Conservation (phyloP, 2,113 vertebrate species). For the Laticauda laticaudata region DNA sequence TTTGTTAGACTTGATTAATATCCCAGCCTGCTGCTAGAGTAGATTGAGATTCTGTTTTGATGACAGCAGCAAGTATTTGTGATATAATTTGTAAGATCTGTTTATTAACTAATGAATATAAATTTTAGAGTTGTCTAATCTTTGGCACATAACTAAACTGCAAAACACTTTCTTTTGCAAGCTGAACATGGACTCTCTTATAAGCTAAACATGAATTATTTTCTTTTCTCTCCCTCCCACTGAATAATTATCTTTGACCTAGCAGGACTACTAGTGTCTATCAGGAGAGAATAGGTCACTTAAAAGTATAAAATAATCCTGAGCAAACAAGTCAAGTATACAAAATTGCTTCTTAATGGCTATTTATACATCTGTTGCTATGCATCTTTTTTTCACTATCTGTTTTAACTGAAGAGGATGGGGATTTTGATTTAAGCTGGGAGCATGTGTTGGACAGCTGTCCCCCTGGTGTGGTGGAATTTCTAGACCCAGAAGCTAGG, state of each 20-base stretch:
- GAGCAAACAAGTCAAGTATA: not conserved
- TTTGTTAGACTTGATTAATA: not conserved
- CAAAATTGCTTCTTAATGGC: not conserved
- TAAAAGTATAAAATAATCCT: not conserved
- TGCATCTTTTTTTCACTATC: not conserved
- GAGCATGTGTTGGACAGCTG: not conserved
- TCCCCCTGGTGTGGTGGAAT: not conserved
- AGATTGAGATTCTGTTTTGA: not conserved
- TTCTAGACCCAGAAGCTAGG: not conserved
- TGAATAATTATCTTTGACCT: not conserved
- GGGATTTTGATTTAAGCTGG: not conserved
- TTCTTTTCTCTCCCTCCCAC: too few species aligned
- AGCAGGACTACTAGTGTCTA: not conserved
- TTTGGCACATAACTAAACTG: not conserved
- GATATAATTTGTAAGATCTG: not conserved
- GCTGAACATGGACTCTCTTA: not conserved
- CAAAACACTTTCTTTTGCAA: not conserved
- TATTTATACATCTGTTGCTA: not conserved
- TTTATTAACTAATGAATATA: not conserved
- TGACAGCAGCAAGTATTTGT: not conserved
- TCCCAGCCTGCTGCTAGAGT: not conserved
- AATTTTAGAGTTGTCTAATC: not conserved
- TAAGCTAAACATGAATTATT: not conserved
- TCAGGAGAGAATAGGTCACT: not conserved
- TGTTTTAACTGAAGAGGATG: not conserved